Evolutionary conservation across 1,140 invertebrate species (phyloP).

Genomic region (Xylocopa sonorina): DNA sequence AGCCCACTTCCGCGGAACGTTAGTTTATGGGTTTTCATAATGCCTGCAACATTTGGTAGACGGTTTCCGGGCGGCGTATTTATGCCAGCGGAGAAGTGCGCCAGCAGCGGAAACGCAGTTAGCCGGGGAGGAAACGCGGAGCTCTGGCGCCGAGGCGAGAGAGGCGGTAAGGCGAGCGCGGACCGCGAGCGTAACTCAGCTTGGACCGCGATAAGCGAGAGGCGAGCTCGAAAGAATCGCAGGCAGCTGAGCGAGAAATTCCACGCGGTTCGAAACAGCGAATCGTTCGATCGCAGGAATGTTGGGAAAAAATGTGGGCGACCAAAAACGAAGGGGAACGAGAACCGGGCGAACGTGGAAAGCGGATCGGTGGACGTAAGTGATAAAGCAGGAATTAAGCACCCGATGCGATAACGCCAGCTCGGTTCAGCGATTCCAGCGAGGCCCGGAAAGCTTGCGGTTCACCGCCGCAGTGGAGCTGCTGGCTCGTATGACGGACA

Average conservation of each 20-base stretch:
- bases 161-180: too few relatives aligned
- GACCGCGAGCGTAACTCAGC: conserved; percentile 9
- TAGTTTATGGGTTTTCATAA: conserved; percentile 65
- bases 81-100: conserved; percentile 37
- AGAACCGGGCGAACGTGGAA: not conserved
- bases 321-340: not conserved
- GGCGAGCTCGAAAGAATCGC: conserved; percentile 16
- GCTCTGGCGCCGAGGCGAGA: too few relatives aligned
- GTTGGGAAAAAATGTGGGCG: not conserved
- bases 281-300: too few relatives aligned
- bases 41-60: conserved; percentile 58
- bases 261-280: conserved; percentile 6
- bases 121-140: conserved; percentile 18
- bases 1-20: conserved; percentile 14
- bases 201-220: not conserved
- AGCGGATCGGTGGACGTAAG: conserved; percentile 43
- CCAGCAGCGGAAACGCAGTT: conserved; percentile 5
- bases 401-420: conserved; percentile 70
- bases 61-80: conserved; percentile 51
- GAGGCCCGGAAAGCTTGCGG: conserved; percentile 66
- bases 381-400: conserved; percentile 72
- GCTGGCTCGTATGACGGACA: conserved; percentile 71
- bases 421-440: conserved; percentile 55
- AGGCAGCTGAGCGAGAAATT: not conserved
- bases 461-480: conserved; percentile 58